A percentile compares a stretch with the other conserved stretches of the same genome.
Conservation (phyloP, 2,113 vertebrate species). For the Labeo catla region DNA sequence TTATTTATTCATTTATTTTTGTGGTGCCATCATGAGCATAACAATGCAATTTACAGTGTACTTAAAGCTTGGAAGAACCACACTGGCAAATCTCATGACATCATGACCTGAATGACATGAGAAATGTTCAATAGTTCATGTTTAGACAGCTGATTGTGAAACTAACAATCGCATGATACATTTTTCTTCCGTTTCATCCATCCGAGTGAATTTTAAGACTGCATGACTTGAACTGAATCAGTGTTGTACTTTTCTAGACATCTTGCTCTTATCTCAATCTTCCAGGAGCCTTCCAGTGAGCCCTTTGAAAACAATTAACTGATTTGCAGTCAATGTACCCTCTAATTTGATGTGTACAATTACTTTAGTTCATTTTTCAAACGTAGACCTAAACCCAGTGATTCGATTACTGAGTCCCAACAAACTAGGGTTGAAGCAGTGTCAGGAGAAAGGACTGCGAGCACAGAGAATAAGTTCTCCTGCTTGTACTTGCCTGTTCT, state of each 20-base stretch:
- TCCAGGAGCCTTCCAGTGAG: constrained; percentile 21
- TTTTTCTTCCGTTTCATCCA: not conserved
- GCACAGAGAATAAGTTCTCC: not conserved
- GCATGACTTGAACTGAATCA: not conserved
- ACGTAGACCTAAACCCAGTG: not conserved
- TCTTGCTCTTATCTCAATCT: constrained; percentile 31
- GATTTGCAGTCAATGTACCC: constrained; percentile 15
- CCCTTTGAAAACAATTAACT: constrained; percentile 21
- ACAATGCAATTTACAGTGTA: constrained; percentile 33
- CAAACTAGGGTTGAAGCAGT: constrained; percentile 1
- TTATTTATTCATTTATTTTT: constrained; percentile 1
- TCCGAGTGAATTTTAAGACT: not conserved
- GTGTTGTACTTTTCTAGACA: not conserved
- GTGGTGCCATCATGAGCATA: constrained; percentile 35
- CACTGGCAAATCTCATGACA: not conserved
- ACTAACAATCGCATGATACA: not conserved
- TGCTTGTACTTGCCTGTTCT: not conserved
- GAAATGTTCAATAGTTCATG: not conserved
- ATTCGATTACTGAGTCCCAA: not conserved
- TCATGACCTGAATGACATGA: not conserved
- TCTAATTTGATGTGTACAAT: constrained; percentile 44
- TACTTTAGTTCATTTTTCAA: not conserved
- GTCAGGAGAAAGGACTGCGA: not conserved
- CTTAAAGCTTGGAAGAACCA: not conserved
- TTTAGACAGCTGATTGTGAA: not conserved